Evolutionary conservation across 2,888 invertebrate species (phyloP).

Genomic region (Acrocyrtus sp.): DNA sequence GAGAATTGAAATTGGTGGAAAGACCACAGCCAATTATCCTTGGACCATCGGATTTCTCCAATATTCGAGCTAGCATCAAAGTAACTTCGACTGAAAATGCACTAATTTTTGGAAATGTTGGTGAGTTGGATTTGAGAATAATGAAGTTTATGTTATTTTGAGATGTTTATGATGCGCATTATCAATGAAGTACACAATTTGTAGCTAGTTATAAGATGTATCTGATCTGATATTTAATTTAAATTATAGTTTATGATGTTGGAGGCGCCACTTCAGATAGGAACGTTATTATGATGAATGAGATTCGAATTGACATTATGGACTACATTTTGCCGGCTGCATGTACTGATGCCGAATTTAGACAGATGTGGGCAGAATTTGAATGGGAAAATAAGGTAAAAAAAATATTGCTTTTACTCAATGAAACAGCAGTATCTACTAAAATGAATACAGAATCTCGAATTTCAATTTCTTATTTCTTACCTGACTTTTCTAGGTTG

Average conservation of each 20-base stretch:
- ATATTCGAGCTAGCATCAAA: constrained; percentile 98
- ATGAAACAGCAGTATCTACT: not conserved
- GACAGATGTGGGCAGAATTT: constrained; percentile 99
- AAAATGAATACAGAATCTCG: not conserved
- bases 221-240: constrained; percentile 28
- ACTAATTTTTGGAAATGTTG: constrained; percentile 99
- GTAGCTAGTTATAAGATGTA: constrained; percentile 1
- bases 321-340: constrained; percentile 97
- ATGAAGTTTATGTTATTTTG: not conserved
- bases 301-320: constrained; percentile 99
- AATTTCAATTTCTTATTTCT: not conserved
- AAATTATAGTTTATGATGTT: constrained; percentile 88
- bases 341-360: constrained; percentile 95
- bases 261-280: constrained; percentile 91
- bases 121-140: constrained; percentile 65
- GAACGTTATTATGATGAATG: constrained; percentile 97
- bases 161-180: not conserved
- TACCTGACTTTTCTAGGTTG: constrained; percentile 19
- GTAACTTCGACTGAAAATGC: constrained; percentile 99
- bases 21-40: constrained; percentile 95
- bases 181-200: not conserved
- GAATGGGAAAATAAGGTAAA: constrained; percentile 99
- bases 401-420: constrained; percentile 1
- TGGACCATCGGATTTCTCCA: constrained; percentile 96
- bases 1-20: constrained; percentile 97